Evolutionary conservation across 2,888 invertebrate species (phyloP).

Genomic region (Baccha elongata): DNA sequence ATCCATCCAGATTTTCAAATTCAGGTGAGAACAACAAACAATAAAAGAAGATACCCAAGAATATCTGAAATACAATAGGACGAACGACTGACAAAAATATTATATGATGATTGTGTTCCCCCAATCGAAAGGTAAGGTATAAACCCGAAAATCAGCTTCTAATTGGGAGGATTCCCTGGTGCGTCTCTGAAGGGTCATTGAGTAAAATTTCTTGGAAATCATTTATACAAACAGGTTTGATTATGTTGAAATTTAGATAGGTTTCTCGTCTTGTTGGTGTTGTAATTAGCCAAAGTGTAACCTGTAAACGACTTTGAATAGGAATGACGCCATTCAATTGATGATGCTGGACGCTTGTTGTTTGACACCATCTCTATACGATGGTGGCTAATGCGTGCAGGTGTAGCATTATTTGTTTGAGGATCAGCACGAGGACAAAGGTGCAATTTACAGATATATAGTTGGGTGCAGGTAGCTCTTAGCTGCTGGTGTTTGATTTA

Average conservation of each 20-base stretch:
- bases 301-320: slow-evolving; percentile 24
- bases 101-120: slow-evolving; percentile 13
- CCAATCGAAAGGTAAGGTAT: slow-evolving; percentile 34
- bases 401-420: slow-evolving; percentile 55
- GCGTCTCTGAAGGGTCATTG: slow-evolving; percentile 46
- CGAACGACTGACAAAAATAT: slow-evolving; percentile 20
- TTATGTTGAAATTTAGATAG: neutral
- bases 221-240: slow-evolving; percentile 38
- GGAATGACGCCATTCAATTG: slow-evolving; percentile 25
- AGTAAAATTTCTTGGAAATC: slow-evolving; percentile 51
- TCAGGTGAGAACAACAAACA: slow-evolving; percentile 68
- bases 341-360: slow-evolving; percentile 32
- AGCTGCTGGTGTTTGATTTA: slow-evolving; percentile 30
- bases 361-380: slow-evolving; percentile 57
- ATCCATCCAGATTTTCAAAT: neutral
- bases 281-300: slow-evolving; percentile 14
- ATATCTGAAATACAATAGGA: slow-evolving; percentile 43
- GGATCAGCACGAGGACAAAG: slow-evolving; percentile 63
- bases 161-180: slow-evolving; percentile 67
- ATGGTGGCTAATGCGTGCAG: slow-evolving; percentile 34
- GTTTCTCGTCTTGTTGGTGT: neutral
- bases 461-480: slow-evolving; percentile 18
- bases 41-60: slow-evolving; percentile 60
- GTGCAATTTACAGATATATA: slow-evolving; percentile 44
- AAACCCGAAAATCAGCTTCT: slow-evolving; percentile 69